Evolutionary conservation across 2,888 invertebrate genomes (phyloP), one percentile per base, ranked within the genome.

Genomic region (Ochropleura leucogaster): DNA sequence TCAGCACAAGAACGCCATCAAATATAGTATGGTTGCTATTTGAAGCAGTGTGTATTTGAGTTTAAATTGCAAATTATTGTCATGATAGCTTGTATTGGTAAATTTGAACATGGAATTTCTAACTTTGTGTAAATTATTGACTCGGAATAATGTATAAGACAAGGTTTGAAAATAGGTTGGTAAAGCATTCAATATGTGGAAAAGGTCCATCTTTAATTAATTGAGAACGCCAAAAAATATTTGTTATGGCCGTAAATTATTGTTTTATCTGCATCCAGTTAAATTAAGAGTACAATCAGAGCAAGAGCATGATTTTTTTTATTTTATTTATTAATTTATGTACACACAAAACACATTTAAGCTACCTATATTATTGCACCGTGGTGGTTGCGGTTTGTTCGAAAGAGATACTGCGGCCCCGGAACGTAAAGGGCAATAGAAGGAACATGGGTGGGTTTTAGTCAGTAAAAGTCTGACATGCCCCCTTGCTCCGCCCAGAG

Each of bases 21-120:
- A 79, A 60, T 68, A 68, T 64, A 47, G 71, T 64, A 78, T 53
- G 14, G 53, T 71, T 59, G 16, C 20, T 46, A 66, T 69, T 69
- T 42, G 20, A 18, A 47, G 59, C 46, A 44, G n/a, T 5, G 9
- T 66, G 55, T n/a, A 65, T 69, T 55, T 77, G 46, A 30, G 55
- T 57, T 42, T 62, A 57, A 46, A 49, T 64, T 59, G 49, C 55
- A 16, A 30, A 74, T 73, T 46, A 74, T 66, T 74, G 44, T 18
- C 49, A 42, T 65, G 47, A 66, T 63, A 42, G 63, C 30, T 55
- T 57, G 49, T 59, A 30, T 55, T 64, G 18, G 20, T 20, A 16
- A 30, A 40, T 69, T 62, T 62, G 46, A 42, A 30, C 47, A 44
- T 20, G 4, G 10, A 55, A 55, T 65, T 74, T 4, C 12, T 12